A percentile compares a stretch with the other conserved stretches of the same genome.
Evolutionary conservation across 2,797 vertebrate species (phyloP).

Genomic region (Sebastes taczanowskii): DNA sequence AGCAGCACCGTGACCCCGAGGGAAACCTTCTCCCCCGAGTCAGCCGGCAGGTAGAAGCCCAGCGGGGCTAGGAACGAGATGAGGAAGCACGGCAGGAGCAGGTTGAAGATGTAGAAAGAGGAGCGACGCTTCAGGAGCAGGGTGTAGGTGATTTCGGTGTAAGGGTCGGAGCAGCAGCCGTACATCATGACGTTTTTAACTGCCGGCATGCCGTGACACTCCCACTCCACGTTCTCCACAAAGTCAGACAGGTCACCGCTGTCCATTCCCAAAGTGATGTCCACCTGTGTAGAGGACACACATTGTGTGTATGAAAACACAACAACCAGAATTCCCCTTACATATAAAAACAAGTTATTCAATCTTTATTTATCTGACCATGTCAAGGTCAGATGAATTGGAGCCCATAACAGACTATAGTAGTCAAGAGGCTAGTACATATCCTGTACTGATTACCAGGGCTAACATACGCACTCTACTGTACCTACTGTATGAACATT

Average conservation of each 20-base stretch:
- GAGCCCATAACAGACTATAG: not conserved
- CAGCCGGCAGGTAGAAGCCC: conserved; percentile 96
- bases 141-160: conserved; percentile 96
- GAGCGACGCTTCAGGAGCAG: conserved; percentile 94
- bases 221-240: conserved; percentile 97
- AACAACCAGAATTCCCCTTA: not conserved
- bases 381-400: not conserved
- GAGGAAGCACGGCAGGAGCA: conserved; percentile 94
- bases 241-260: conserved; percentile 95
- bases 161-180: conserved; percentile 96
- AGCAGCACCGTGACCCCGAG: conserved; percentile 95
- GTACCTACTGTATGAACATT: too few relatives aligned
- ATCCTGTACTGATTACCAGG: too few relatives aligned
- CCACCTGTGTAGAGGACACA: conserved; percentile 78
- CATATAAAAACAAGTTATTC: not conserved
- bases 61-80: conserved; percentile 96
- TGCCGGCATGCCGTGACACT: conserved; percentile 96
- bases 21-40: conserved; percentile 97
- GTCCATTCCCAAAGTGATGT: conserved; percentile 90
- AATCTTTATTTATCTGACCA: not conserved
- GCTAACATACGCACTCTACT: too few relatives aligned
- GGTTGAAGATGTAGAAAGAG: conserved; percentile 96
- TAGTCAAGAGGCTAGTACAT: not conserved
- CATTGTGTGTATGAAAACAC: not conserved
- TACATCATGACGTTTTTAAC: conserved; percentile 94